These are phyloP conservation scores for Sebastes elongatus DNA, from an alignment of 2,797 vertebrate genomes.

Conservation along the genomic window DNA sequence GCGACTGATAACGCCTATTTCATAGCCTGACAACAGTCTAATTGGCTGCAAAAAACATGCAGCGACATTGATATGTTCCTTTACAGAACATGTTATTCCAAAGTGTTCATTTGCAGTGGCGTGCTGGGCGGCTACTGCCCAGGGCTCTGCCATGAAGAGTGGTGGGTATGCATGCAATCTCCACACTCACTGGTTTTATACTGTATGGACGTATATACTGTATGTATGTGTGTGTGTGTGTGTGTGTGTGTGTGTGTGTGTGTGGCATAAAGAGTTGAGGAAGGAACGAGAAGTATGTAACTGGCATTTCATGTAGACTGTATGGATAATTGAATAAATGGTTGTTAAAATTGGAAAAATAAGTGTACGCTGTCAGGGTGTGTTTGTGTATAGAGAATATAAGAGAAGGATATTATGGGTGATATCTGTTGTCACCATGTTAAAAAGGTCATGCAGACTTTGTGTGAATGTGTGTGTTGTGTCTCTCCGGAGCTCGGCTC, in stretches of 20 bases:
- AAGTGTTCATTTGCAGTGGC: constrained; percentile 19
- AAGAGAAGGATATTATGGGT: neutral
- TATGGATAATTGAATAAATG: neutral
- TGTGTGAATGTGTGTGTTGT: neutral
- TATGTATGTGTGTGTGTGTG: neutral
- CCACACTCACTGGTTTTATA: constrained; percentile 5
- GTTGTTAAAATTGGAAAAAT: neutral
- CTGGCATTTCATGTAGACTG: neutral
- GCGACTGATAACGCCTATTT: no score
- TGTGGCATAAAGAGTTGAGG: neutral
- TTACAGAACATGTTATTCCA: constrained; percentile 7
- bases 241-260: neutral
- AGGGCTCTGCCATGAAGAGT: constrained; percentile 28
- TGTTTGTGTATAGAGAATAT: neutral
- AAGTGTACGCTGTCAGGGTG: neutral
- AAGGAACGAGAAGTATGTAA: neutral
- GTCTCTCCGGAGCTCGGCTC: neutral
- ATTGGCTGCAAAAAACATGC: neutral
- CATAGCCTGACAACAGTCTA: no score
- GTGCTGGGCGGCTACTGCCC: constrained; percentile 16
- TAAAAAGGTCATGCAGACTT: constrained; percentile 42
- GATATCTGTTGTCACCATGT: constrained; percentile 15
- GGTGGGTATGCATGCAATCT: constrained; percentile 24
- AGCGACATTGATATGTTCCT: neutral
- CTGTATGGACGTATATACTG: neutral